Evolutionary conservation across 2,113 vertebrate genomes (phyloP).

Genomic region (Periophthalmodon schlosseri): DNA sequence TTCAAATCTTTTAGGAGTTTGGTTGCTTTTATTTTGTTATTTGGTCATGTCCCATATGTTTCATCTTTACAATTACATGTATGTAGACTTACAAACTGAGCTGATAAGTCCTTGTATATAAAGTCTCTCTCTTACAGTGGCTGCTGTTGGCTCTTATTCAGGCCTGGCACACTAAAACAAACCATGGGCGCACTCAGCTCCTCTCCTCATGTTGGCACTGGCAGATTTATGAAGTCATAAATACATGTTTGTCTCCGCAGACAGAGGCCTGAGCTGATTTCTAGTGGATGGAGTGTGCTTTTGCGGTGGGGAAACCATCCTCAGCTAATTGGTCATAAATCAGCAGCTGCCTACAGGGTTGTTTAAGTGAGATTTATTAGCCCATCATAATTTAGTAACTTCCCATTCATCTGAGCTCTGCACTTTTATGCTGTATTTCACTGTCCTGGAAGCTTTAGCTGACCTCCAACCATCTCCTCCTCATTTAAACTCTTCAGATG

Average conservation of each 20-base stretch:
- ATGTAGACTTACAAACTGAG: not conserved
- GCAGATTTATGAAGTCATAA: slow-evolving; percentile 7
- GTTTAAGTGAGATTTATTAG: slow-evolving; percentile 19
- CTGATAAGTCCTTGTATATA: slow-evolving; percentile 8
- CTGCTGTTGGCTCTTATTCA: slow-evolving; percentile 24
- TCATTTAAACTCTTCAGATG: slow-evolving; percentile 1
- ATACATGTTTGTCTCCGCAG: not conserved
- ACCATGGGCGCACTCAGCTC: not conserved
- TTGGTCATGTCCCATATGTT: not conserved
- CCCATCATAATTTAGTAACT: not conserved
- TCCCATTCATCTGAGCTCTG: slow-evolving; percentile 9
- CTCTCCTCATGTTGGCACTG: not conserved
- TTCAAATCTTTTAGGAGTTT: too few species aligned
- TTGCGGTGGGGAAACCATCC: not conserved
- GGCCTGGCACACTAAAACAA: slow-evolving; percentile 15
- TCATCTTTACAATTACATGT: not conserved
- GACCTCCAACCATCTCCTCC: not conserved
- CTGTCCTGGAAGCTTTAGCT: not conserved
- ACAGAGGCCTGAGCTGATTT: not conserved
- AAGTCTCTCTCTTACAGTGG: slow-evolving; percentile 7
- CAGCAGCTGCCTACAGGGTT: not conserved
- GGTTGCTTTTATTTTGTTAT: too few species aligned
- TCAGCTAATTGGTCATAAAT: slow-evolving; percentile 9
- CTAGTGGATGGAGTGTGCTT: slow-evolving; percentile 1
- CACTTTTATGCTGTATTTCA: not conserved